Conservation (phyloP, 2,797 vertebrate species). For the Gallinago nigripennis region DNA sequence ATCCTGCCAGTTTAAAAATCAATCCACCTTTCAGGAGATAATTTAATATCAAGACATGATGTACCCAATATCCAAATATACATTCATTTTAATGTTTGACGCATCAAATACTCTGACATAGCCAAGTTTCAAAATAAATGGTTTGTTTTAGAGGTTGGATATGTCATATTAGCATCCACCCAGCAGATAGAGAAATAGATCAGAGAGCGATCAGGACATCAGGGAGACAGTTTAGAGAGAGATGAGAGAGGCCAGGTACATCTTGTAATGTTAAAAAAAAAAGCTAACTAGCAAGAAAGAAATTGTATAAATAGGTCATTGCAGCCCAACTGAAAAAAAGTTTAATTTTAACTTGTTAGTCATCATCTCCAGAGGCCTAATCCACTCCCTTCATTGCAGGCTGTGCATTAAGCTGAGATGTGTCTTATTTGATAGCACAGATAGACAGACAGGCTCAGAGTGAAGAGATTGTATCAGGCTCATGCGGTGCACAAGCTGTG, state of each 20-base stretch:
- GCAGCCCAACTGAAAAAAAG: slow-evolving; percentile 2
- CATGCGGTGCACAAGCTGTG: background rate
- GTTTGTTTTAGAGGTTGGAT: slow-evolving; percentile 73
- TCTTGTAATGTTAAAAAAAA: slow-evolving; percentile 31
- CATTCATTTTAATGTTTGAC: slow-evolving; percentile 55
- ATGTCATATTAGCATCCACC: slow-evolving; percentile 72
- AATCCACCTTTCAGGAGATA: slow-evolving; percentile 47
- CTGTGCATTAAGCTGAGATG: slow-evolving; percentile 26
- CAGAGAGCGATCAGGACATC: slow-evolving; percentile 72
- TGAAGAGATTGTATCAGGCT: background rate
- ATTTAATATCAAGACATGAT: slow-evolving; percentile 57
- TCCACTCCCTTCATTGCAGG: background rate
- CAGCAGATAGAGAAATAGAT: slow-evolving; percentile 67
- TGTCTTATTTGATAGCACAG: slow-evolving; percentile 5
- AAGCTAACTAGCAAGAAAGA: slow-evolving; percentile 27
- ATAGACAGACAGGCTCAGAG: background rate
- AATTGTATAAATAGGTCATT: slow-evolving; percentile 64
- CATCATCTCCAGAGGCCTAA: slow-evolving; percentile 30
- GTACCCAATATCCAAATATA: slow-evolving; percentile 53
- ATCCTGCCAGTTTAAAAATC: slow-evolving; percentile 54
- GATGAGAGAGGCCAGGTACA: slow-evolving; percentile 57
- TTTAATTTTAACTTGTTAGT: slow-evolving; percentile 60
- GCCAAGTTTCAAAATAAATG: slow-evolving; percentile 71
- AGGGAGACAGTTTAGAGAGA: slow-evolving; percentile 63
- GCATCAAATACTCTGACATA: slow-evolving; percentile 34